Percentiles rank a stretch among this genome's conserved stretches.
These are phyloP conservation scores for Paedocypris micromegethes DNA, from an alignment of 2,797 vertebrate species.

Conservation along the genomic window DNA sequence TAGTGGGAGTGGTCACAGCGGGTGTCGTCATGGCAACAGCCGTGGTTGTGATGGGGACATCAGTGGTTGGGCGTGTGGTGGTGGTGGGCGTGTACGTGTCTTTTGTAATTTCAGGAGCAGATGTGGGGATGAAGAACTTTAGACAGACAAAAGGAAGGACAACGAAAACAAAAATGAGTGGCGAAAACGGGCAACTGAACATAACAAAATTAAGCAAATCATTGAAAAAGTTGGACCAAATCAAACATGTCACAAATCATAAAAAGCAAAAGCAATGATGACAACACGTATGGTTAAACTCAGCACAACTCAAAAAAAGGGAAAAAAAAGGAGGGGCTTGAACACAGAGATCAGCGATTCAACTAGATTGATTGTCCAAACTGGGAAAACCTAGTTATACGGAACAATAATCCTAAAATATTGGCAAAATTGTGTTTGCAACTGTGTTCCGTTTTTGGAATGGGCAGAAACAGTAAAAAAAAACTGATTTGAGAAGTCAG, in stretches of 20 bases:
- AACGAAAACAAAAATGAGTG: slow-evolving; percentile 30
- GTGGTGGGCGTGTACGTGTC: slow-evolving; percentile 43
- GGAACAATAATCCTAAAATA: no score
- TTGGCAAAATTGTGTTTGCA: no score
- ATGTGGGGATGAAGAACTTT: slow-evolving; percentile 65
- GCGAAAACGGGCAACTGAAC: slow-evolving; percentile 17
- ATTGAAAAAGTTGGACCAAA: slow-evolving; percentile 16
- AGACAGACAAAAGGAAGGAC: slow-evolving; percentile 40
- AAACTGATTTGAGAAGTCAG: no score
- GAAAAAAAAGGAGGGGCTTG: not conserved
- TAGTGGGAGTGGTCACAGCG: slow-evolving; percentile 39
- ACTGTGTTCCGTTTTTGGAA: no score
- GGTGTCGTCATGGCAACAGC: slow-evolving; percentile 46
- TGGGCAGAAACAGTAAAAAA: no score
- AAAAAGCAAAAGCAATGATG: slow-evolving; percentile 17
- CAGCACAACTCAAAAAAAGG: not conserved
- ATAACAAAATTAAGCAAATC: slow-evolving; percentile 32
- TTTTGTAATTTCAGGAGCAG: slow-evolving; percentile 55
- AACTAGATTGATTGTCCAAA: no score
- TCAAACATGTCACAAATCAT: slow-evolving; percentile 23
- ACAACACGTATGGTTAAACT: not conserved
- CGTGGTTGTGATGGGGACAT: slow-evolving; percentile 43
- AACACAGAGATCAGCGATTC: not conserved
- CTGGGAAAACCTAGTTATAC: no score
- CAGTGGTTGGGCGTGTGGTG: slow-evolving; percentile 42